Conservation (phyloP, 2,888 invertebrate genomes). For the Oxytorus armatus region DNA sequence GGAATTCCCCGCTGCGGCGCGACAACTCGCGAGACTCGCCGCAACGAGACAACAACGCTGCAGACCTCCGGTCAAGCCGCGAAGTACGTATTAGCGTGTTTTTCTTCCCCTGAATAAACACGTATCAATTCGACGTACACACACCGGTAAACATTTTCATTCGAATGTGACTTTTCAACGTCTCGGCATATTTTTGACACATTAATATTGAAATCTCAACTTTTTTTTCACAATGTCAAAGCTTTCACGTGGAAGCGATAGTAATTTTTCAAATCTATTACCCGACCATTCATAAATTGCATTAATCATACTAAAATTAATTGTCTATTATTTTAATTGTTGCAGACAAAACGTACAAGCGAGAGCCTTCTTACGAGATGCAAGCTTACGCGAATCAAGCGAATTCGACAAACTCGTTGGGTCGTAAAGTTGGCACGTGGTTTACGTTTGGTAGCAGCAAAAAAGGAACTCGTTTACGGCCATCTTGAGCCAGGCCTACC, state of each 20-base stretch:
- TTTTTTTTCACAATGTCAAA: too few relatives aligned
- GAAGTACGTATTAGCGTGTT: conserved; percentile 76
- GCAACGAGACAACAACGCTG: conserved; percentile 82
- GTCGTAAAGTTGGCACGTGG: conserved; percentile 87
- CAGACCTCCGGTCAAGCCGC: conserved; percentile 82
- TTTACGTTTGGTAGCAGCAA: conserved; percentile 86
- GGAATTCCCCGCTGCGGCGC: conserved; percentile 86
- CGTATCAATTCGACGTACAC: too few relatives aligned
- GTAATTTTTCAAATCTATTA: too few relatives aligned
- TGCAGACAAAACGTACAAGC: conserved; percentile 85
- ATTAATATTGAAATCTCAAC: too few relatives aligned
- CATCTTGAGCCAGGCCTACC: conserved; percentile 85
- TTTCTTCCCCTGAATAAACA: too few relatives aligned
- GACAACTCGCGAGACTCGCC: conserved; percentile 85
- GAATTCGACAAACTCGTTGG: conserved; percentile 84
- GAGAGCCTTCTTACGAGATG: conserved; percentile 83
- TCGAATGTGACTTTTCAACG: too few relatives aligned
- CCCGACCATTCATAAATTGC: neutral
- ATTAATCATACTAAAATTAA: neutral
- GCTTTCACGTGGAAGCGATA: too few relatives aligned
- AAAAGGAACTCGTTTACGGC: conserved; percentile 83
- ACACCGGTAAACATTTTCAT: too few relatives aligned
- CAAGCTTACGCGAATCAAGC: conserved; percentile 84
- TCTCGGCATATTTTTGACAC: too few relatives aligned
- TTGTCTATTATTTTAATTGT: conserved; percentile 58